These are phyloP conservation scores for Blomia tropicalis DNA, from an alignment of 2,888 invertebrate genomes.

Conservation along the genomic window DNA sequence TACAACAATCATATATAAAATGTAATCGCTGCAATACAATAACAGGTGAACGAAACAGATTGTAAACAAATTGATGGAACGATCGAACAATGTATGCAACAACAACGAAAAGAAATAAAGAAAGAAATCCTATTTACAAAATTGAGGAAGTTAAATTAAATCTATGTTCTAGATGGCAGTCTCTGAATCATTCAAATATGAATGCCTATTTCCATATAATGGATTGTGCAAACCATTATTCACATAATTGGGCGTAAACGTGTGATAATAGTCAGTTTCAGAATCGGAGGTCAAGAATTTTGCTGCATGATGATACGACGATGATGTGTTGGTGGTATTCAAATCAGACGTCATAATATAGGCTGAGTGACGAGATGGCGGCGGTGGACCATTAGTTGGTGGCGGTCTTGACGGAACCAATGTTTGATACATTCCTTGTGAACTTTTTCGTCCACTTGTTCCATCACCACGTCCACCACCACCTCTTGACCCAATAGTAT, in stretches of 20 bases:
- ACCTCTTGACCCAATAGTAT: not conserved
- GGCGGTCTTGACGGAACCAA: not conserved
- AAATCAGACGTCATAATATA: too few relatives aligned
- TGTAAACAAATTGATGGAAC: not conserved
- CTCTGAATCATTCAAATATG: conserved; percentile 3
- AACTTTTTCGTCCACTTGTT: not conserved
- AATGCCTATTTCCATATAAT: conserved; percentile 8
- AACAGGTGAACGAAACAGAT: not conserved
- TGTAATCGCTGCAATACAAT: not conserved
- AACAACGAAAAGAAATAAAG: not conserved
- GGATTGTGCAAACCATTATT: conserved; percentile 12
- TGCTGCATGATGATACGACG: not conserved
- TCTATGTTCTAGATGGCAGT: conserved; percentile 11
- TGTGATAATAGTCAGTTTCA: conserved; percentile 18
- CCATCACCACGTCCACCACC: too few relatives aligned
- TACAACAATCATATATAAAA: not conserved
- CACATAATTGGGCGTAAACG: not conserved
- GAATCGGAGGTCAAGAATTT: conserved; percentile 17
- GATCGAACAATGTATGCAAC: not conserved
- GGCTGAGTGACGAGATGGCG: not conserved
- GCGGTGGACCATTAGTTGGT: not conserved
- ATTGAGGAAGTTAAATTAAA: not conserved
- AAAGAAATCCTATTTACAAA: not conserved
- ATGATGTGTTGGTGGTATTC: not conserved
- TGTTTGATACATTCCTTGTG: not conserved